phyloP scores from a whole-genome alignment of 2,797 vertebrate genomes.

The Aldrovandia affinis region DNA sequence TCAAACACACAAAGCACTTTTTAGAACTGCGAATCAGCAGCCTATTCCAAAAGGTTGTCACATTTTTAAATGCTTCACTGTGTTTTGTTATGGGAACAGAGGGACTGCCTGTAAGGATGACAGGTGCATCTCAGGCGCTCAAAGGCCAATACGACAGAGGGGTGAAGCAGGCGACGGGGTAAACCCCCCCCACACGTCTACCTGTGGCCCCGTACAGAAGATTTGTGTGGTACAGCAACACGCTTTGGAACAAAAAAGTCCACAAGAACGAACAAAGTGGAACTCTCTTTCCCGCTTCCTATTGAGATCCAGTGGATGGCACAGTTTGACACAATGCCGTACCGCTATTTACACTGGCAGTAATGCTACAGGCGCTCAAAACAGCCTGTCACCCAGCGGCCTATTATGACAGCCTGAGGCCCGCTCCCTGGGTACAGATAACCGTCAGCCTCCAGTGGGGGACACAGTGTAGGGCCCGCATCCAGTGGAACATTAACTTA shows the following conservation, averaged over 20 bases:
- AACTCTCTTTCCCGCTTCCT: slow-evolving; percentile 52
- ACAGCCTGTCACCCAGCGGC: slow-evolving; percentile 66
- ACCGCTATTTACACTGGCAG: slow-evolving; percentile 69
- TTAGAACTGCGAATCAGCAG: neutral
- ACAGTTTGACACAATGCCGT: slow-evolving; percentile 61
- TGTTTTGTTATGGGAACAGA: neutral
- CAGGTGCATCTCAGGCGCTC: slow-evolving; percentile 60
- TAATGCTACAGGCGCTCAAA: slow-evolving; percentile 74
- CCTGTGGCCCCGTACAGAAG: neutral
- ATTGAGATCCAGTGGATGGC: slow-evolving; percentile 23
- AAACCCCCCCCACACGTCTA: slow-evolving; percentile 22
- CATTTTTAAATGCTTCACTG: slow-evolving; percentile 14
- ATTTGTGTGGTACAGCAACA: neutral
- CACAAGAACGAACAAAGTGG: neutral
- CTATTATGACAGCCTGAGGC: slow-evolving; percentile 70
- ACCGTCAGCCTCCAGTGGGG: neutral
- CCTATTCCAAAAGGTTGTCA: neutral
- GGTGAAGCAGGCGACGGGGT: slow-evolving; percentile 56
- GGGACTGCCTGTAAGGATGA: slow-evolving; percentile 44
- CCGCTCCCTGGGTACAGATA: neutral
- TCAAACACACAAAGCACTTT: neutral
- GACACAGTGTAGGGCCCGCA: neutral
- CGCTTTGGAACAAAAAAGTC: neutral
- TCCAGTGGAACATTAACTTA: neutral
- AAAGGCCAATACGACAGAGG: neutral